Evolutionary conservation across 2,888 invertebrate species (phyloP).

Genomic region (Melinaea marsaeus): DNA sequence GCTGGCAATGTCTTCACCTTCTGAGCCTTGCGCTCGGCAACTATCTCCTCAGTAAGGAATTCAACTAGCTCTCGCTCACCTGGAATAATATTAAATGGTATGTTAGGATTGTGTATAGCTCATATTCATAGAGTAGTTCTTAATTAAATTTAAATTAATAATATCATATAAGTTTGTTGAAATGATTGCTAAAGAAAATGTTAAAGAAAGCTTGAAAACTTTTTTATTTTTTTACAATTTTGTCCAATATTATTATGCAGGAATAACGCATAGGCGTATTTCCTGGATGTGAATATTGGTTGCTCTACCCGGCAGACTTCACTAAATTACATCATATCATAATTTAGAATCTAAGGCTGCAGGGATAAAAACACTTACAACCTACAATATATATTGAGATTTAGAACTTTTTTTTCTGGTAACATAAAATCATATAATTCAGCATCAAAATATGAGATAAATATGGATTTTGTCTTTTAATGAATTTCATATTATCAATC

Average conservation of each 20-base stretch:
- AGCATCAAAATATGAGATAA: too few relatives aligned
- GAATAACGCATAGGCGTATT: slow-evolving; percentile 14
- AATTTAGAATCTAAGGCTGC: slow-evolving; percentile 41
- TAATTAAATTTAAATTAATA: too few relatives aligned
- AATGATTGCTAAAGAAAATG: too few relatives aligned
- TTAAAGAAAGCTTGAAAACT: slow-evolving; percentile 16
- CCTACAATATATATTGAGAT: not conserved
- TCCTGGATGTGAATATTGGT: slow-evolving; percentile 33
- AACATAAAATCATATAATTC: not conserved
- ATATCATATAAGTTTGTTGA: too few relatives aligned
- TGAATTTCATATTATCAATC: too few relatives aligned
- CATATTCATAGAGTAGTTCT: too few relatives aligned
- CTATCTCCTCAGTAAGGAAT: slow-evolving; percentile 95
- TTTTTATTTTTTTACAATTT: slow-evolving; percentile 45
- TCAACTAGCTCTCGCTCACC: slow-evolving; percentile 92
- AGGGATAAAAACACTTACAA: not conserved
- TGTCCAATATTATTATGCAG: slow-evolving; percentile 29
- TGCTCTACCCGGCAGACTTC: slow-evolving; percentile 39
- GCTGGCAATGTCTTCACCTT: slow-evolving; percentile 85
- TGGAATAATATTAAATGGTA: slow-evolving; percentile 46
- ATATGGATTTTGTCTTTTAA: too few relatives aligned
- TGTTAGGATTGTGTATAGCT: too few relatives aligned
- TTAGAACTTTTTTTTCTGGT: not conserved
- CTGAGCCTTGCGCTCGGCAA: slow-evolving; percentile 91
- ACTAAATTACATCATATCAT: slow-evolving; percentile 36